phyloP scores from a whole-genome alignment of 64 coral and sea anemone genomes.

The Porites australiensis region DNA sequence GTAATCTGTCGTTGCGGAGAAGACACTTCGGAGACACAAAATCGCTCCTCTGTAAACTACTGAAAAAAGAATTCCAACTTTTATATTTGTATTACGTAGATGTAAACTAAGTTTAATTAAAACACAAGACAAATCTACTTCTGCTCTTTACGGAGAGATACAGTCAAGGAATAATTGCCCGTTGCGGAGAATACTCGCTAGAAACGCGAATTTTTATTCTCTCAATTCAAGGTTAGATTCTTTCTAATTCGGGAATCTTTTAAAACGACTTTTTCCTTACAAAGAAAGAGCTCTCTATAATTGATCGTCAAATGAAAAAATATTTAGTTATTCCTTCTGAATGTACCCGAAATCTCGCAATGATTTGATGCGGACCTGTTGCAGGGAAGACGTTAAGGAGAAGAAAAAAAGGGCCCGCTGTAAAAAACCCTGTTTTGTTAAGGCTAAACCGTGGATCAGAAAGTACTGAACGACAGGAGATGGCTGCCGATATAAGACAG shows the following conservation, averaged over 20 bases:
- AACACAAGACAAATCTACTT: too few species aligned
- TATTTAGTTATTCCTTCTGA: not conserved
- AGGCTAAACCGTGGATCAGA: not conserved
- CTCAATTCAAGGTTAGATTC: too few species aligned
- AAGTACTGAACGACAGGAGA: not conserved
- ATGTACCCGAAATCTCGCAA: not conserved
- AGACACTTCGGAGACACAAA: not conserved
- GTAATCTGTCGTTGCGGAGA: not conserved
- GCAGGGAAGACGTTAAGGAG: not conserved
- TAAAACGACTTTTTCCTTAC: too few species aligned
- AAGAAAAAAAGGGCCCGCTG: not conserved
- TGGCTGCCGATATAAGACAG: not conserved
- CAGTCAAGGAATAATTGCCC: too few species aligned
- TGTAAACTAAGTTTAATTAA: not conserved
- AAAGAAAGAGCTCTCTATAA: too few species aligned
- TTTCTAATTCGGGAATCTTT: too few species aligned
- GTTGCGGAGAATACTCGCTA: too few species aligned
- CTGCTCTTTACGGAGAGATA: too few species aligned
- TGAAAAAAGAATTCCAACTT: not conserved
- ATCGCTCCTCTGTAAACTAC: not conserved
- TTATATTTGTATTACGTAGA: not conserved
- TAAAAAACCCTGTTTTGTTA: not conserved
- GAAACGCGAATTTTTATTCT: too few species aligned
- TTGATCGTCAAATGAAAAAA: not conserved
- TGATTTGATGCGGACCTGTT: not conserved